Base-by-base conservation (phyloP, 2,113 vertebrate genomes). In the Hippolais icterina region DNA sequence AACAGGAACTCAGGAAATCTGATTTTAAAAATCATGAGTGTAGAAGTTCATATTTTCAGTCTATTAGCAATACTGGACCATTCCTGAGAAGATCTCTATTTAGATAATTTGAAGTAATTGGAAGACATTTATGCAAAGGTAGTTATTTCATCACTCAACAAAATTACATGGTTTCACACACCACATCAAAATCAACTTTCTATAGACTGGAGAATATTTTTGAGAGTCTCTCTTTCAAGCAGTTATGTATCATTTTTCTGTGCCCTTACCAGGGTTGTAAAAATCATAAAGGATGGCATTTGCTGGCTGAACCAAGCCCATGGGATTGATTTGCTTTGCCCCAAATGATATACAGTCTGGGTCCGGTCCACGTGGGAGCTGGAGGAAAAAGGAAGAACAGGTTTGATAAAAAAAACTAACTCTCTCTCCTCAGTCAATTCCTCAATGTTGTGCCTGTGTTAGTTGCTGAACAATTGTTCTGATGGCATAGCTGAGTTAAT, bases 301-400 rank as follows among this genome's bases (percentile, higher is more conserved):
- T 91, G 97, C 97, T 53, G 98, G 98, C 83, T 98, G 98, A 61
- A 98, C 95, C 52, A 98, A 96, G n/a, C 98, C 98, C 74, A 98
- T 96, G 10, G 98, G 97, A 80, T 97, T 86, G 49, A 97, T 95
- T 93, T 98, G 98, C 35, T 97, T 97, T 83, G 97, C 97, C 31
- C 96, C 94, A 90, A 98, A 98, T 16, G 77, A 64, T 60, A 98
- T 42, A 75, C 98, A 98, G 2, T 97, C 96, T 71, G 87, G 77
- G 0, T 92, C 93, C 0, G 92, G 75, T 83, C 96, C 94, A 0
- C 84, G 93, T 19, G 97, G 90, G 75, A 98, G 59, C 98, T 98
- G 93, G 10, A 90, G 56, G n/a, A 46, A 70, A 86, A 90, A 87
- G 31, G 6, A 91, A 52, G 20, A 74, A 75, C 5, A 74, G 37